phyloP scores from a whole-genome alignment of 2,113 vertebrate genomes.

The Rhynchomys soricoides region DNA sequence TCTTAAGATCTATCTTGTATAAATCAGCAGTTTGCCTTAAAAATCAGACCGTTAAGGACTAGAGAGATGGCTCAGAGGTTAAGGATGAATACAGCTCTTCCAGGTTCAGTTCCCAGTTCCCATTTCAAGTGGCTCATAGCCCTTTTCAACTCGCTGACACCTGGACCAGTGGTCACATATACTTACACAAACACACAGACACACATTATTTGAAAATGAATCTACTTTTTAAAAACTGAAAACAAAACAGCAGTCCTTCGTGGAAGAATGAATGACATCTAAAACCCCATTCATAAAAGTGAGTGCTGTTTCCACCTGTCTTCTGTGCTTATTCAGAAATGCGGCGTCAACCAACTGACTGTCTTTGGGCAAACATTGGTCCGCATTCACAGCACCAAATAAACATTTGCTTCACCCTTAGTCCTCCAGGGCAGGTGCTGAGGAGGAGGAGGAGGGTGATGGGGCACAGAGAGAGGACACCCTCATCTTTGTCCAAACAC shows the following conservation, averaged over 20 bases:
- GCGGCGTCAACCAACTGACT: neutral
- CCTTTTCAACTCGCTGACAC: neutral
- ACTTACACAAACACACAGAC: neutral
- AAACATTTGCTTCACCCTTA: neutral
- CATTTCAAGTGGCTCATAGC: neutral
- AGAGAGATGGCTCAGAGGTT: neutral
- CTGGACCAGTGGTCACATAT: neutral
- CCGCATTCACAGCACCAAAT: neutral
- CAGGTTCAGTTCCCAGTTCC: neutral
- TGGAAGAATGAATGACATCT: neutral
- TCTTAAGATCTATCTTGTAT: slow-evolving; percentile 32
- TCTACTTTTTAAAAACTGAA: neutral
- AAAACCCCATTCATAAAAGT: neutral
- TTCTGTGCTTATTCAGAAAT: neutral
- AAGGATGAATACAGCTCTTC: neutral
- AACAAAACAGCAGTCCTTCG: neutral
- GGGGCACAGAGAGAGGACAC: neutral
- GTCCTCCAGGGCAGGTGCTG: neutral
- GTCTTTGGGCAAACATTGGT: neutral
- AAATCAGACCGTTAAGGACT: neutral
- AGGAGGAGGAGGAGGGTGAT: neutral
- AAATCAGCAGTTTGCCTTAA: slow-evolving; percentile 27
- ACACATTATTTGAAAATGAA: neutral
- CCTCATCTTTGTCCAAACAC: neutral
- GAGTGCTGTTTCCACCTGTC: neutral